Percentiles rank a stretch among this genome's conserved stretches.
Evolutionary conservation across 2,797 vertebrate species (phyloP).

Genomic region (Emys orbicularis): DNA sequence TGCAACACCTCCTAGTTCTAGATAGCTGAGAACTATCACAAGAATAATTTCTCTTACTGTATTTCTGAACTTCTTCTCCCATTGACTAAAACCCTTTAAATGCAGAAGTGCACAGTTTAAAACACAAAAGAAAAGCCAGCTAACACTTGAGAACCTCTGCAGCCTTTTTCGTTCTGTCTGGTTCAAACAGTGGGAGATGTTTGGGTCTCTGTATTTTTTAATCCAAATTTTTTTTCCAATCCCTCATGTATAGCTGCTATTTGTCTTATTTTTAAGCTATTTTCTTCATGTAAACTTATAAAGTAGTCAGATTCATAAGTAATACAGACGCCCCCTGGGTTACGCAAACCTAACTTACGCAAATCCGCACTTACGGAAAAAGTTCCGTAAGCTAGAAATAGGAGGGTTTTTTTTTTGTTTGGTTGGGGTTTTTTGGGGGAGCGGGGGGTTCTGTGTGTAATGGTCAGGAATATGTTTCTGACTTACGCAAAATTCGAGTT

Average conservation of each 20-base stretch:
- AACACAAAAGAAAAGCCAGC: neutral
- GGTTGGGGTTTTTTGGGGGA: too few species aligned
- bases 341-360: too few species aligned
- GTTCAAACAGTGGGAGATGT: neutral
- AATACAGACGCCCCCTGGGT: neutral
- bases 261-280: slow-evolving; percentile 14
- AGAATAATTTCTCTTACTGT: neutral
- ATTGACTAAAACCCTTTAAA: neutral
- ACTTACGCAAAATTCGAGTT: too few species aligned
- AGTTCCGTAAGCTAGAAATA: too few species aligned
- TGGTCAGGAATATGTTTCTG: too few species aligned
- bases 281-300: neutral
- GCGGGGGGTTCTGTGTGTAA: too few species aligned
- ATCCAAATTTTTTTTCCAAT: neutral
- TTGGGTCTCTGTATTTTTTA: neutral
- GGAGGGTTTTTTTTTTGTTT: too few species aligned
- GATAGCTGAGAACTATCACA: neutral
- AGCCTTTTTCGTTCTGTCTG: neutral
- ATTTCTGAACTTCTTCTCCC: slow-evolving; percentile 2
- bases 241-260: neutral
- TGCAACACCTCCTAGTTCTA: neutral
- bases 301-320: neutral
- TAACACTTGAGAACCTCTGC: neutral
- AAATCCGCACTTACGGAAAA: too few species aligned
- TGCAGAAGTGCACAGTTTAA: neutral